A percentile compares a stretch with the other conserved stretches of the same genome.
Conservation (phyloP, 2,113 vertebrate genomes). For the Macrotus californicus region DNA sequence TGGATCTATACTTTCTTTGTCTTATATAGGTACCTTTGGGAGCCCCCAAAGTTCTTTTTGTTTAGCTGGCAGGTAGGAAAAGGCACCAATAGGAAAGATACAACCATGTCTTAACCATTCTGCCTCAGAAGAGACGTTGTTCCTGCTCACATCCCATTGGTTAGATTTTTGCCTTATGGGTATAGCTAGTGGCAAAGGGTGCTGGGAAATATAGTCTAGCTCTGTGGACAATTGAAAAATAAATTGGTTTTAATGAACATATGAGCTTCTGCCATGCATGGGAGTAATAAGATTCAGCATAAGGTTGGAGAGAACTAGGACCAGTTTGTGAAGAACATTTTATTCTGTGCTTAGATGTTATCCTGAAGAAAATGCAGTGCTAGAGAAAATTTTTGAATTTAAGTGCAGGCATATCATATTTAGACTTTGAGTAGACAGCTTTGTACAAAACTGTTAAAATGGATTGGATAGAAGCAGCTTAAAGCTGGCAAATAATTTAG, state of each 20-base stretch:
- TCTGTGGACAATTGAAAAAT: not conserved
- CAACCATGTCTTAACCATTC: not conserved
- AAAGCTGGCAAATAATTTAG: not conserved
- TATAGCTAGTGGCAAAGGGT: not conserved
- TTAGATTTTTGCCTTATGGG: not conserved
- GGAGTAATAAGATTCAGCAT: not conserved
- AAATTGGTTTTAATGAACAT: not conserved
- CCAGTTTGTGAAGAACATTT: not conserved
- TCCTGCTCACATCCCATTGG: not conserved
- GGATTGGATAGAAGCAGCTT: not conserved
- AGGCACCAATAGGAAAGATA: not conserved
- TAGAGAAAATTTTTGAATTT: not conserved
- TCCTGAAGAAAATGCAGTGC: not conserved
- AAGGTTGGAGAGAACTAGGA: not conserved
- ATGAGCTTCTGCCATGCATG: not conserved
- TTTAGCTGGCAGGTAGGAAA: not conserved
- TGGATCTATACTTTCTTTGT: not conserved
- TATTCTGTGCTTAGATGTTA: not conserved
- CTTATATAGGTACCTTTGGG: not conserved
- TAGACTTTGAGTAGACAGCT: not conserved
- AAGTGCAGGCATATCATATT: not conserved
- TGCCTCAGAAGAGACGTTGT: not conserved
- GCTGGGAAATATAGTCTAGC: not conserved
- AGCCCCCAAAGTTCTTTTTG: not conserved
- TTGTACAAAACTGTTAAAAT: not conserved